phyloP scores from a whole-genome alignment of 2,888 invertebrate genomes.

The Dicyrtoma fusca region DNA sequence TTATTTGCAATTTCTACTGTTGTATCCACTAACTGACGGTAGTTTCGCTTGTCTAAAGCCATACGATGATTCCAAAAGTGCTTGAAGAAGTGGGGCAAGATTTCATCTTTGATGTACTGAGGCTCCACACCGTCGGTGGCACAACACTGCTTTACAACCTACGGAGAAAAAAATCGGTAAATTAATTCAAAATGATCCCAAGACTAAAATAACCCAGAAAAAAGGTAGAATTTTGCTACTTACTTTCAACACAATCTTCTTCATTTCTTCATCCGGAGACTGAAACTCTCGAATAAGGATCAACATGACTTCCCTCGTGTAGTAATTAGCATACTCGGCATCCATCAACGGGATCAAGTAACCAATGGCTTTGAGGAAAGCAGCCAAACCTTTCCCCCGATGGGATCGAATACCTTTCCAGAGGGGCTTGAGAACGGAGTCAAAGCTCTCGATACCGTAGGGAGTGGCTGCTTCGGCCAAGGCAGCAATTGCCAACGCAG shows the following conservation, averaged over 20 bases:
- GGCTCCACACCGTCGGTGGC: constrained; percentile 99
- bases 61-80: constrained; percentile 99
- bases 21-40: constrained; percentile 96
- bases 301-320: constrained; percentile 98
- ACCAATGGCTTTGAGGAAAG: constrained; percentile 99
- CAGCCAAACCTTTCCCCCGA: constrained; percentile 87
- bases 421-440: constrained; percentile 96
- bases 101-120: constrained; percentile 99
- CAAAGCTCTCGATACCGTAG: constrained; percentile 99
- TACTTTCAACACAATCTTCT: constrained; percentile 98
- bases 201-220: background rate
- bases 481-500: constrained; percentile 96
- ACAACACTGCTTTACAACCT: constrained; percentile 99
- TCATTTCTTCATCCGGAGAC: constrained; percentile 99
- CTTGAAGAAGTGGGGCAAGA: constrained; percentile 96
- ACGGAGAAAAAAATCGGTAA: constrained; percentile 24
- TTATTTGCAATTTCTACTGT: constrained; percentile 99
- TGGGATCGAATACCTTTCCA: constrained; percentile 94
- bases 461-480: constrained; percentile 99
- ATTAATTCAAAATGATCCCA: constrained; percentile 7
- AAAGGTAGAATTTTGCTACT: background rate
- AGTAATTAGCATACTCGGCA: constrained; percentile 99
- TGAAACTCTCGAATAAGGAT: constrained; percentile 99
- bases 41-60: constrained; percentile 97
- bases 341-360: constrained; percentile 99